Evolutionary conservation across 2,113 vertebrate genomes (phyloP).

Genomic region (Nannospalax galili): DNA sequence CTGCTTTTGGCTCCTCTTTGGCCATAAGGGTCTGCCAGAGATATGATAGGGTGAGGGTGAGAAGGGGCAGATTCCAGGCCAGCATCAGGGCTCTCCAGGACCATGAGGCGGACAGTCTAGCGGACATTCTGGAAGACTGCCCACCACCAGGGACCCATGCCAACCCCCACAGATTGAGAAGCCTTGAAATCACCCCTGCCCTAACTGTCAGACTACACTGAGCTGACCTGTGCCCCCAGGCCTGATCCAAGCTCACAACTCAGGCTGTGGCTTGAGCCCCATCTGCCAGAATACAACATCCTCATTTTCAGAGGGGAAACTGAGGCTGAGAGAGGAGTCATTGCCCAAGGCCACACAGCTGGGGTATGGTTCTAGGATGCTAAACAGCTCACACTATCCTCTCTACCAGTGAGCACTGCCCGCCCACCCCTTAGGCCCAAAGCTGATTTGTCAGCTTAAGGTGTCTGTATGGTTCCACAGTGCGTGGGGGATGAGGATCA

Average conservation of each 20-base stretch:
- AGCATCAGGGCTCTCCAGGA: background rate
- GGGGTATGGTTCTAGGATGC: background rate
- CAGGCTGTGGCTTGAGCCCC: background rate
- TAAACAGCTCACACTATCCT: background rate
- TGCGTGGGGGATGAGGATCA: background rate
- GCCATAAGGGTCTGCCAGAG: background rate
- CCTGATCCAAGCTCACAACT: background rate
- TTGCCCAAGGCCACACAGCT: background rate
- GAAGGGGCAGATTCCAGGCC: background rate
- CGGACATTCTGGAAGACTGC: background rate
- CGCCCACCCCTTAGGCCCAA: too few species aligned
- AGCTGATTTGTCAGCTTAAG: background rate
- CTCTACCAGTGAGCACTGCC: background rate
- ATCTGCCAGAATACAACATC: background rate
- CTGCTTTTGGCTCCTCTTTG: background rate
- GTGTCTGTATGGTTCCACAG: accelerated
- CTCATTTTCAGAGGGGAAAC: background rate
- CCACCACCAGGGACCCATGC: background rate
- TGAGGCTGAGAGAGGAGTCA: background rate
- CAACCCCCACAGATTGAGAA: background rate
- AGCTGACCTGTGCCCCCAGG: too few species aligned
- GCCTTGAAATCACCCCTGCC: background rate
- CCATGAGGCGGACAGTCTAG: background rate
- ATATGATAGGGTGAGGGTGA: background rate
- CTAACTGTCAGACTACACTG: background rate